Percentiles rank a stretch among this genome's conserved stretches.
These are phyloP conservation scores for Podargus strigoides DNA, from an alignment of 2,797 vertebrate genomes.

Conservation along the genomic window DNA sequence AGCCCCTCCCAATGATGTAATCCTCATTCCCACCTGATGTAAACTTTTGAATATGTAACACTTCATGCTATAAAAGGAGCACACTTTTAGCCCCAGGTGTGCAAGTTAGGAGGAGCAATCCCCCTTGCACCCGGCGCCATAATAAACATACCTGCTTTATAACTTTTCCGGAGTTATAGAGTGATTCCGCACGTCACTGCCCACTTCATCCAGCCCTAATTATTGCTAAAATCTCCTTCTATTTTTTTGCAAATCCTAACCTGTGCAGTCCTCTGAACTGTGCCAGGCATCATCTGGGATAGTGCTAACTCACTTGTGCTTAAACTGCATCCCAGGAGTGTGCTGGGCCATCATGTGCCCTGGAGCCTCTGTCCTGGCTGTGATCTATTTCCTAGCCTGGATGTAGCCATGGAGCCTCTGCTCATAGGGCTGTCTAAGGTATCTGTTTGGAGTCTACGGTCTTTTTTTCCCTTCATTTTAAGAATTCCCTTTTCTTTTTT, in stretches of 20 bases:
- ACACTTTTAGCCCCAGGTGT: too few relatives aligned
- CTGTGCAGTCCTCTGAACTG: not conserved
- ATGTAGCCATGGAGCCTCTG: not conserved
- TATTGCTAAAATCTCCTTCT: not conserved
- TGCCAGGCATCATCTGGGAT: not conserved
- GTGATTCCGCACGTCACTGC: too few relatives aligned
- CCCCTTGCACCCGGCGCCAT: too few relatives aligned
- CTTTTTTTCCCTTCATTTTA: not conserved
- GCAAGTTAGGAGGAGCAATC: too few relatives aligned
- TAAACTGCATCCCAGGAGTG: not conserved
- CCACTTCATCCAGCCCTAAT: not conserved
- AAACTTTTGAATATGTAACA: too few relatives aligned
- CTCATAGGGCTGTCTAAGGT: not conserved
- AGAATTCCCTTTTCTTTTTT: not conserved
- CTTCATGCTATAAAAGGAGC: too few relatives aligned
- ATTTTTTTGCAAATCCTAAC: not conserved
- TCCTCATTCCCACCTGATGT: too few relatives aligned
- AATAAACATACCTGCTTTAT: too few relatives aligned
- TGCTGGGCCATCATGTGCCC: not conserved
- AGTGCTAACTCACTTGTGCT: not conserved
- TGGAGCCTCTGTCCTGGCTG: not conserved
- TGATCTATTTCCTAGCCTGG: not conserved
- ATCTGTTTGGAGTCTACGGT: not conserved
- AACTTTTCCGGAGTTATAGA: too few relatives aligned
- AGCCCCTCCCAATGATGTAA: too few relatives aligned